These are phyloP conservation scores for Hepsetus odoe DNA, from an alignment of 2,113 vertebrate species.

Conservation along the genomic window DNA sequence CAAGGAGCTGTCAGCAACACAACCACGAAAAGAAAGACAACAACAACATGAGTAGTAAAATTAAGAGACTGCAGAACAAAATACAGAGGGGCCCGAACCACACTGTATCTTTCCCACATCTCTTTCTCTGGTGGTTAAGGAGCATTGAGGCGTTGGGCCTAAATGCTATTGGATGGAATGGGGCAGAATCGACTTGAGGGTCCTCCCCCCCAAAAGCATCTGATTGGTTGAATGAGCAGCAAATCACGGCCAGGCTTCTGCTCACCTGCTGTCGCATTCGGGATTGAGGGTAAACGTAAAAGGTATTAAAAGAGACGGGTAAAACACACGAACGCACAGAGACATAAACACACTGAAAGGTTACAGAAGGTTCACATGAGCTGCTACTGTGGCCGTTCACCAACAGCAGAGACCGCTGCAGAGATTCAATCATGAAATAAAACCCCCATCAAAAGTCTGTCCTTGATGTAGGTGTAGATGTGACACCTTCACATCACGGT, in stretches of 20 bases:
- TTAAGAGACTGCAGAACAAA: constrained; percentile 64
- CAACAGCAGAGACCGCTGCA: constrained; percentile 32
- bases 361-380: constrained; percentile 12
- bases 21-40: constrained; percentile 39
- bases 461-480: too few species aligned
- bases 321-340: constrained; percentile 57
- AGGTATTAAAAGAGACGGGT: constrained; percentile 76
- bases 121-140: constrained; percentile 50
- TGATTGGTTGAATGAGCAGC: constrained; percentile 66
- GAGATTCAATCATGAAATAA: constrained; percentile 1
- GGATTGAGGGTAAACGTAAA: constrained; percentile 73
- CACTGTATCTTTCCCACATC: constrained; percentile 71
- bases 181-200: constrained; percentile 75
- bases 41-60: constrained; percentile 58
- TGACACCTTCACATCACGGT: neutral
- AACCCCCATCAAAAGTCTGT: neutral
- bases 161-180: constrained; percentile 69
- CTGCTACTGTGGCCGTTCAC: neutral
- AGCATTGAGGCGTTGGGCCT: constrained; percentile 55
- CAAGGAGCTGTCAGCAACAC: constrained; percentile 53
- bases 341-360: constrained; percentile 35
- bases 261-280: constrained; percentile 84
- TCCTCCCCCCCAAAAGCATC: constrained; percentile 68
- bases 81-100: constrained; percentile 67
- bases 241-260: constrained; percentile 75